Evolutionary conservation across 2,797 vertebrate genomes (phyloP).

Genomic region (Spondyliosoma cantharus): DNA sequence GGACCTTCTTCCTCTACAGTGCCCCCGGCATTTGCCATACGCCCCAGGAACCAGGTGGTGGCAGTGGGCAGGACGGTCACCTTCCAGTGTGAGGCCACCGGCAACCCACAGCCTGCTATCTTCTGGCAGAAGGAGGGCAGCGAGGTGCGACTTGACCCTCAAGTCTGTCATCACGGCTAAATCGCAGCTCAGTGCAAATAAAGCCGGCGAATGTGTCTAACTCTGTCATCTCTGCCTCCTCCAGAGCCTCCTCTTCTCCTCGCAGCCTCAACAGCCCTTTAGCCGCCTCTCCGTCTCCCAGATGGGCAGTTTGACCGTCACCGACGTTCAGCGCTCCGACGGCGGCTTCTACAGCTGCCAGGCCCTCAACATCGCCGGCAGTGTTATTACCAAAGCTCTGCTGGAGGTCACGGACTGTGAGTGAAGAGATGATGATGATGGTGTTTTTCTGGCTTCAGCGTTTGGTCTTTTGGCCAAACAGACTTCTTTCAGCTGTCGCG

Average conservation of each 20-base stretch:
- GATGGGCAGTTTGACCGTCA: constrained; percentile 94
- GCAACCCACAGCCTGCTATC: constrained; percentile 95
- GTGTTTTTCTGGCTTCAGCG: constrained; percentile 27
- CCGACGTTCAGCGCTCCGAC: constrained; percentile 90
- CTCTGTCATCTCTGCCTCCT: constrained; percentile 48
- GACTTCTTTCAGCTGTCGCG: constrained; percentile 5
- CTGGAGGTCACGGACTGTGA: constrained; percentile 96
- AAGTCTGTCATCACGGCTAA: constrained; percentile 53
- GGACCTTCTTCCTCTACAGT: constrained; percentile 80
- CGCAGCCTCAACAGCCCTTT: constrained; percentile 92
- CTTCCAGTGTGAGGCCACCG: constrained; percentile 94
- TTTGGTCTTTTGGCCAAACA: constrained; percentile 43
- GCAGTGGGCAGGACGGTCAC: constrained; percentile 92
- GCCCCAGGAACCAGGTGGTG: constrained; percentile 93
- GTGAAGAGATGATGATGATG: constrained; percentile 58
- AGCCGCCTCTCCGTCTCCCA: constrained; percentile 95
- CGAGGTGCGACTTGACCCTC: constrained; percentile 85
- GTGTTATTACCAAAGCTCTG: constrained; percentile 95
- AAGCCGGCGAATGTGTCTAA: constrained; percentile 42
- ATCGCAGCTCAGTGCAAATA: constrained; percentile 40
- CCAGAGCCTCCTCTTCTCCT: constrained; percentile 95
- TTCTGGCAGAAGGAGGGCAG: constrained; percentile 97
- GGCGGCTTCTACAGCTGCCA: constrained; percentile 96
- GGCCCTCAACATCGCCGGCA: constrained; percentile 96
- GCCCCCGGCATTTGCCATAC: constrained; percentile 92